Conservation (phyloP, 2,888 invertebrate species). For the Sisyra nigra region DNA sequence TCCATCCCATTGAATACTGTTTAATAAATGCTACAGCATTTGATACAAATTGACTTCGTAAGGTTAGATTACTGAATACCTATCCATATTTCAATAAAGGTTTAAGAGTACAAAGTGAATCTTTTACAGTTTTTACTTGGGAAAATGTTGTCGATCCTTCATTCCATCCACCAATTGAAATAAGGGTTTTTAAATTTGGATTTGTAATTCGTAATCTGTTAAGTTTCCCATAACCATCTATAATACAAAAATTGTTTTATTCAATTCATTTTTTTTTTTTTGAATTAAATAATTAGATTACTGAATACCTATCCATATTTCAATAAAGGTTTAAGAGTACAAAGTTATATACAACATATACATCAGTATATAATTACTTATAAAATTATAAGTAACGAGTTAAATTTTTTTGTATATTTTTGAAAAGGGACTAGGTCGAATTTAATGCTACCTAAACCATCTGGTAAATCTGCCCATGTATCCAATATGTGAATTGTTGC, state of each 20-base stretch:
- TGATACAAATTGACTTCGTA: conserved; percentile 36
- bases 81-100: conserved; percentile 12
- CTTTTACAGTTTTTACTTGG: conserved; percentile 1
- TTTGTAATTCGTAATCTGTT: conserved; percentile 34
- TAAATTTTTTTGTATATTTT: no score
- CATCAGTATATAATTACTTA: no score
- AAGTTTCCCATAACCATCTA: conserved; percentile 36
- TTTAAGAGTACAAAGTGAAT: neutral
- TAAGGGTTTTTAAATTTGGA: conserved; percentile 34
- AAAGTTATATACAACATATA: no score
- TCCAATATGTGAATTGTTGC: conserved; percentile 40
- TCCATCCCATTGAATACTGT: conserved; percentile 54
- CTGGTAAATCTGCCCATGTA: conserved; percentile 42
- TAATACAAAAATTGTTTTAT: no score
- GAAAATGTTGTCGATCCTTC: conserved; percentile 23
- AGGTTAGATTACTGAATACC: conserved; percentile 27
- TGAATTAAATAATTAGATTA: conserved; percentile 14
- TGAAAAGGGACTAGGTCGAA: no score
- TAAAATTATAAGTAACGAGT: no score
- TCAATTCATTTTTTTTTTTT: no score
- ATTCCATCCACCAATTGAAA: conserved; percentile 57
- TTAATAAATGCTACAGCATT: conserved; percentile 36
- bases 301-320: conserved; percentile 26
- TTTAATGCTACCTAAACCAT: conserved; percentile 37
- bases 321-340: neutral